Conservation (phyloP, 2,797 vertebrate species). For the Sebastes hopkinsi region DNA sequence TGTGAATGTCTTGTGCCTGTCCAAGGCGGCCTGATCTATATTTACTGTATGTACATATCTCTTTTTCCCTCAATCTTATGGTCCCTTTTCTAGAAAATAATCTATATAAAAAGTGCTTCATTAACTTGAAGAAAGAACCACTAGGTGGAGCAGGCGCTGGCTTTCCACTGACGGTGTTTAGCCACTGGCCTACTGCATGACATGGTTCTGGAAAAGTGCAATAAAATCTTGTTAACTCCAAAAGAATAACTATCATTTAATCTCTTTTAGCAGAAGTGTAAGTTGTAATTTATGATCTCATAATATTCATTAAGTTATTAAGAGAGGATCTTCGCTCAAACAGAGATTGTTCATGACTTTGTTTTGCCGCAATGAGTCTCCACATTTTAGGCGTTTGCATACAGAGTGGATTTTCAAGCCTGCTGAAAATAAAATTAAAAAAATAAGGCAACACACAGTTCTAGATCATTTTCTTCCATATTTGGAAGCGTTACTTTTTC, state of each 20-base stretch:
- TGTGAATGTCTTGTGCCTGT: conserved; percentile 77
- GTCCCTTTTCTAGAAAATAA: conserved; percentile 29
- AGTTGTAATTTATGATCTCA: conserved; percentile 33
- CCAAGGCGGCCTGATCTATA: conserved; percentile 67
- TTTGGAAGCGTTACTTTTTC: conserved; percentile 77
- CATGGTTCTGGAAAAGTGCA: conserved; percentile 69
- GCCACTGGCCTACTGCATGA: conserved; percentile 6
- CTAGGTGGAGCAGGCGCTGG: conserved; percentile 21
- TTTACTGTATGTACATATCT: conserved; percentile 61
- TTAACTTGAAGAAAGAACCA: conserved; percentile 35
- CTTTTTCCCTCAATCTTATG: conserved; percentile 22
- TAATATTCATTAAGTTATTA: conserved; percentile 34
- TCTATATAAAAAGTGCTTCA: conserved; percentile 48
- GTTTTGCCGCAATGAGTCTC: conserved; percentile 21
- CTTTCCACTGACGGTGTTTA: neutral
- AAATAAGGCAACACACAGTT: conserved; percentile 68
- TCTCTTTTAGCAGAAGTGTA: conserved; percentile 19
- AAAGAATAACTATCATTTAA: conserved; percentile 32
- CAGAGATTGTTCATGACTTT: conserved; percentile 2
- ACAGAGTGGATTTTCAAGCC: conserved; percentile 42
- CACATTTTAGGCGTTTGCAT: conserved; percentile 25
- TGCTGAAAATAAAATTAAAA: conserved; percentile 31
- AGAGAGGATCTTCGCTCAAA: conserved; percentile 2
- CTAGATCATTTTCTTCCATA: conserved; percentile 80
- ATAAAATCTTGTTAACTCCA: conserved; percentile 48